Percentiles rank a stretch among this genome's conserved stretches.
Evolutionary conservation across 2,797 vertebrate species (phyloP).

Genomic region (Tokudaia muenninki): DNA sequence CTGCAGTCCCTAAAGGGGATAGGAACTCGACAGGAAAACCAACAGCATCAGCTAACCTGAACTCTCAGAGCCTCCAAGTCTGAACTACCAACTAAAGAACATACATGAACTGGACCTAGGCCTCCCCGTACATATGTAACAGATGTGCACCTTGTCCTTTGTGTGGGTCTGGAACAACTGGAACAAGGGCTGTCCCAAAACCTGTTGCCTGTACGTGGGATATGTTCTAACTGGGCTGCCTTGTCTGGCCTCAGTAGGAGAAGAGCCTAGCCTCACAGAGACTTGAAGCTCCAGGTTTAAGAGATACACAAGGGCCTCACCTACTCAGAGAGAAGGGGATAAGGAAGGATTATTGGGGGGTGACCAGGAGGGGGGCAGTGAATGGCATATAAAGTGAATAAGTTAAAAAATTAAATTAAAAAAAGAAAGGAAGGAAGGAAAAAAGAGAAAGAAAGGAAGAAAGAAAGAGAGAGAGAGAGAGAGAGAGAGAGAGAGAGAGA

Average conservation of each 20-base stretch:
- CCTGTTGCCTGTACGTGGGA: neutral
- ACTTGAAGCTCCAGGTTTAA: neutral
- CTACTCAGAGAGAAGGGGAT: neutral
- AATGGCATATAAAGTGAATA: neutral
- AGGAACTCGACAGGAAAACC: neutral
- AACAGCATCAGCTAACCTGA: neutral
- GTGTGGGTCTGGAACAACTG: neutral
- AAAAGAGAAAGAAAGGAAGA: too few species aligned
- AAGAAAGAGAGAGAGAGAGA: too few species aligned
- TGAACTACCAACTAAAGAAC: neutral
- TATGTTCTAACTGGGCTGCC: neutral
- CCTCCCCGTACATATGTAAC: neutral
- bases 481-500: fast-evolving
- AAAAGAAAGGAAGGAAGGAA: neutral
- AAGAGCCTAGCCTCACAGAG: neutral
- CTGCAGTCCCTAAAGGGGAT: neutral
- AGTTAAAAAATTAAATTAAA: neutral
- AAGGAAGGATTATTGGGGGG: neutral
- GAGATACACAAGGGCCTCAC: neutral
- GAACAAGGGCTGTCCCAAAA: neutral
- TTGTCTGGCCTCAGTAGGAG: neutral
- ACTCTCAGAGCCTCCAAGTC: neutral
- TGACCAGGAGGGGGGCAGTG: neutral
- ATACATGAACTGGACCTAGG: neutral
- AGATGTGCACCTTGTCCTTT: neutral